phyloP scores from a whole-genome alignment of 2,113 vertebrate species.

The Petrocephalus zakoni region DNA sequence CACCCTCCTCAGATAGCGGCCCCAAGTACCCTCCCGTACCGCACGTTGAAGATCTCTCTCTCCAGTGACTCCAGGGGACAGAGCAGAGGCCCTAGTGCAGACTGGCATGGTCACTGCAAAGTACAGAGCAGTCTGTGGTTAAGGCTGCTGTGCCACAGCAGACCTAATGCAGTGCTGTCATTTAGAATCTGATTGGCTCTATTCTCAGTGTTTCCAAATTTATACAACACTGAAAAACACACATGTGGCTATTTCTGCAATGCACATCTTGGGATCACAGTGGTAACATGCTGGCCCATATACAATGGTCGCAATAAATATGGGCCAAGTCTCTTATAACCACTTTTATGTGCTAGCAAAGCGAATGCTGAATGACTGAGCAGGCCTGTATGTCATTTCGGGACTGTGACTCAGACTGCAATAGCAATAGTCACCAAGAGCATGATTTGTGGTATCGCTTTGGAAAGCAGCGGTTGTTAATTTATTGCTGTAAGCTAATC shows the following conservation, averaged over 20 bases:
- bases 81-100: not conserved
- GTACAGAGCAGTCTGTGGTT: not conserved
- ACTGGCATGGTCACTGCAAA: not conserved
- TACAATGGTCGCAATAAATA: not conserved
- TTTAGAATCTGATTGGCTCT: constrained; percentile 3
- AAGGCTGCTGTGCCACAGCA: constrained; percentile 5
- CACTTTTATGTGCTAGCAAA: not conserved
- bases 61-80: constrained; percentile 5
- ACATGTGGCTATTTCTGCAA: not conserved
- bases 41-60: not conserved
- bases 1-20: not conserved
- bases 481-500: not conserved
- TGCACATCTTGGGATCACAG: not conserved
- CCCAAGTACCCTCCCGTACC: not conserved
- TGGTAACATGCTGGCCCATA: not conserved
- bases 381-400: not conserved
- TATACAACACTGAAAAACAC: not conserved
- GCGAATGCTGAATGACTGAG: not conserved
- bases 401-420: not conserved
- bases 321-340: not conserved
- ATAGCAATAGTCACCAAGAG: not conserved
- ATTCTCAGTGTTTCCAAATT: not conserved
- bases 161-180: constrained; percentile 8
- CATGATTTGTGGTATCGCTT: not conserved
- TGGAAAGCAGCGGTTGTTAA: not conserved